These are phyloP conservation scores for Ataeniobius toweri DNA, from an alignment of 2,797 vertebrate genomes.

Conservation along the genomic window DNA sequence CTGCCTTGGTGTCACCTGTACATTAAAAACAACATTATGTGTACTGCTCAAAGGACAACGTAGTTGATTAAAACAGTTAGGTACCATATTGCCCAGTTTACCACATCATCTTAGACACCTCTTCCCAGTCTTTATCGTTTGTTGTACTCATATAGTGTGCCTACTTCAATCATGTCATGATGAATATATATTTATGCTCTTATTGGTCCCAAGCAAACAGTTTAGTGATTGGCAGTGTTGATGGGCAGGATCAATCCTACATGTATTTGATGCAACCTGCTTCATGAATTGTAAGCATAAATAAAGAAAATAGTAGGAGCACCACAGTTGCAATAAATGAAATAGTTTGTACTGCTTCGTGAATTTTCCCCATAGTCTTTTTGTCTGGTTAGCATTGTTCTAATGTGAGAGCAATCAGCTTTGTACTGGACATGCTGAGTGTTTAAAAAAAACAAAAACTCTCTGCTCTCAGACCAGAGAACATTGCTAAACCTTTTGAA, in stretches of 20 bases:
- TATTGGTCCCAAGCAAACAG: background rate
- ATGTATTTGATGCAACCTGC: background rate
- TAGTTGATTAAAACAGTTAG: background rate
- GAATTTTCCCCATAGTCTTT: background rate
- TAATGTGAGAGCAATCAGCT: background rate
- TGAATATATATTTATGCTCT: background rate
- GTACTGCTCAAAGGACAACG: background rate
- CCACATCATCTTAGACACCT: too few species aligned
- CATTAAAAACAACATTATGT: background rate
- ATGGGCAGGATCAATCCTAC: background rate
- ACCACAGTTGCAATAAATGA: background rate
- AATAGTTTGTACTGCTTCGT: background rate
- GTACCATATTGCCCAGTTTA: background rate
- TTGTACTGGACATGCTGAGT: background rate
- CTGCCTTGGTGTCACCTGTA: background rate
- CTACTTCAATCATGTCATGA: background rate
- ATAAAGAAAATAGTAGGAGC: background rate
- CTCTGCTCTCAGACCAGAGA: background rate
- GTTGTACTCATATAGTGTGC: background rate
- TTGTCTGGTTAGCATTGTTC: background rate
- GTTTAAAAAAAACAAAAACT: background rate
- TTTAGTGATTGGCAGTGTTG: background rate
- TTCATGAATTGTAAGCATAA: background rate
- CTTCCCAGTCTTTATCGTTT: too few species aligned
- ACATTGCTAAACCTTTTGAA: background rate